These are phyloP conservation scores for Takifugu flavidus DNA, from an alignment of 2,113 vertebrate species.

Conservation along the genomic window DNA sequence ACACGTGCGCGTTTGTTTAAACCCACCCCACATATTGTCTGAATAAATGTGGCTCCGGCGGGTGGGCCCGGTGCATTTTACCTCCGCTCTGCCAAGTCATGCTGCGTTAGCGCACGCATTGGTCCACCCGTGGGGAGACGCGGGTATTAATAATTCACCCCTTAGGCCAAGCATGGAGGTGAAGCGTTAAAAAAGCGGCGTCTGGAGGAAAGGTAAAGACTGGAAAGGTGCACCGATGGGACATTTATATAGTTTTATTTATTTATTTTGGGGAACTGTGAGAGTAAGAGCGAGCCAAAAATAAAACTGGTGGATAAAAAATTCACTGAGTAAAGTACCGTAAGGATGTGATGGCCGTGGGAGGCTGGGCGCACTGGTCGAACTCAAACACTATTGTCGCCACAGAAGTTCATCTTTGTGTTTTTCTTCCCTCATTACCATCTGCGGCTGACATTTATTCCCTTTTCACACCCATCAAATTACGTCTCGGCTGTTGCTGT, in stretches of 20 bases:
- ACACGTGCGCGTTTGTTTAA: conserved; percentile 3
- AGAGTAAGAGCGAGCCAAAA: too few species aligned
- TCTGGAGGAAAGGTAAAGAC: conserved; percentile 30
- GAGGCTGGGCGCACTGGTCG: conserved; percentile 52
- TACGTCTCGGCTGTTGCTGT: too few species aligned
- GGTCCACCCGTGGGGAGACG: conserved; percentile 39
- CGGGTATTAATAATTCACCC: conserved; percentile 67
- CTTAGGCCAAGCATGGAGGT: conserved; percentile 47
- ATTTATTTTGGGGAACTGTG: neutral
- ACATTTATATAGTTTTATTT: too few species aligned
- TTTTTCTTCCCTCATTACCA: too few species aligned
- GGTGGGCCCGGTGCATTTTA: conserved; percentile 28
- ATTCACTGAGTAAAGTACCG: neutral
- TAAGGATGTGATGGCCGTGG: conserved; percentile 11
- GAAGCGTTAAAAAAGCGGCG: conserved; percentile 40
- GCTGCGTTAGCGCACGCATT: conserved; percentile 49
- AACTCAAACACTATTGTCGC: conserved; percentile 23
- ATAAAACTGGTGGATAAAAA: neutral
- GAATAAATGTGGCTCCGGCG: conserved; percentile 26
- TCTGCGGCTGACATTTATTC: neutral
- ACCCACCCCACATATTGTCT: neutral
- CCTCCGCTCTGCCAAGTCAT: conserved; percentile 46
- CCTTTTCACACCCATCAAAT: conserved; percentile 2
- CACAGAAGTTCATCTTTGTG: conserved; percentile 8
- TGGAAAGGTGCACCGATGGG: conserved; percentile 10